phyloP scores from a whole-genome alignment of 1,140 invertebrate genomes.

The Caenorhabditis tropicalis region DNA sequence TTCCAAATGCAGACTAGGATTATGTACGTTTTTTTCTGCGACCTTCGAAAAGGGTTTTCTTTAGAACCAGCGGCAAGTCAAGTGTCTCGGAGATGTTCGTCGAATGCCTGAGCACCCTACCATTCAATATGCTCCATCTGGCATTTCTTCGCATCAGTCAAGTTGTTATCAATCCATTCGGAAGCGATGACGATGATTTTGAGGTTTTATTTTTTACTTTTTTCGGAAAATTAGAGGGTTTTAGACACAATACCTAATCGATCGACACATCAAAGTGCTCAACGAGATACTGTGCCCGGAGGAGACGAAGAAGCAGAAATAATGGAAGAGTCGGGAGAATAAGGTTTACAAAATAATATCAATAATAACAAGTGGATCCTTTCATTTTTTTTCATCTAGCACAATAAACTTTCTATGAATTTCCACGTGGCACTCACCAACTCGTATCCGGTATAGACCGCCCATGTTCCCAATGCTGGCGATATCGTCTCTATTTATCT shows the following conservation, averaged over 20 bases:
- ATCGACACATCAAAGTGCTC: not conserved
- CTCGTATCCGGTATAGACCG: no score
- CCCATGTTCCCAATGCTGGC: no score
- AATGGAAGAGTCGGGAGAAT: not conserved
- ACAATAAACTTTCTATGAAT: no score
- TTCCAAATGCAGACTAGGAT: slow-evolving; percentile 16
- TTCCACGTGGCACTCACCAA: no score
- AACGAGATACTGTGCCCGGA: slow-evolving; percentile 2
- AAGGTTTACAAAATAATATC: not conserved
- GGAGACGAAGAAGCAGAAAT: not conserved
- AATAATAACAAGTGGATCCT: not conserved
- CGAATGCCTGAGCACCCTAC: not conserved
- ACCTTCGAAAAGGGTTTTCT: not conserved
- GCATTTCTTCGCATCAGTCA: not conserved
- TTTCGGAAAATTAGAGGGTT: not conserved
- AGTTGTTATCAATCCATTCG: not conserved
- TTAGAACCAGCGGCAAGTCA: not conserved
- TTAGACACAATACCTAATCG: not conserved
- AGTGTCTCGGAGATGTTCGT: slow-evolving; percentile 1
- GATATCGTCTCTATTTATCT: no score
- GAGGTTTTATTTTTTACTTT: not conserved
- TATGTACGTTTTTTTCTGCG: not conserved
- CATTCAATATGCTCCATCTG: slow-evolving; percentile 8
- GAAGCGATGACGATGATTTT: slow-evolving; percentile 10
- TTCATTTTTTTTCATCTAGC: no score